Conservation (phyloP, 1,140 invertebrate species). For the Leguminivora glycinivorella region DNA sequence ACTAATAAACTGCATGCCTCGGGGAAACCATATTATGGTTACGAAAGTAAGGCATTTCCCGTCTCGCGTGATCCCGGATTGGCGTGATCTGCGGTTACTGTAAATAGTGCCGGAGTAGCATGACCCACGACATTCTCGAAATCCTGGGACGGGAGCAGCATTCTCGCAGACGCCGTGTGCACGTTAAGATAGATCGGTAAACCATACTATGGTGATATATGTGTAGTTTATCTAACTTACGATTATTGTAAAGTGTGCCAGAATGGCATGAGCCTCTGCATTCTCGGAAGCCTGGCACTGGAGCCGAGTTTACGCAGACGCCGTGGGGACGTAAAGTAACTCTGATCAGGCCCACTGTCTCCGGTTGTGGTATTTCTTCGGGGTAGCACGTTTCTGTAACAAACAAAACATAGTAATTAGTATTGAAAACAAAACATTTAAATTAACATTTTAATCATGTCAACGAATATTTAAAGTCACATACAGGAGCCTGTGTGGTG, state of each 20-base stretch:
- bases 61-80: too few relatives aligned
- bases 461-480: too few relatives aligned
- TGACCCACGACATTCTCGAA: slow-evolving; percentile 83
- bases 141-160: slow-evolving; percentile 77
- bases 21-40: too few relatives aligned
- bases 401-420: neutral
- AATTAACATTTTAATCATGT: too few relatives aligned
- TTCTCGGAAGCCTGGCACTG: slow-evolving; percentile 81
- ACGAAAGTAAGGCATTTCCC: too few relatives aligned
- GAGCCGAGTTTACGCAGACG: slow-evolving; percentile 80
- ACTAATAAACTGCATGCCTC: too few relatives aligned
- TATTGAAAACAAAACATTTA: too few relatives aligned
- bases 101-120: slow-evolving; percentile 84
- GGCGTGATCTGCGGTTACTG: too few relatives aligned
- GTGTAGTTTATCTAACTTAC: slow-evolving; percentile 62
- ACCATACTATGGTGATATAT: too few relatives aligned
- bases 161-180: slow-evolving; percentile 82
- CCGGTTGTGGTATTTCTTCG: slow-evolving; percentile 63
- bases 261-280: slow-evolving; percentile 84
- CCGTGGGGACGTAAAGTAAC: slow-evolving; percentile 74
- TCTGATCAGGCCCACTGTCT: slow-evolving; percentile 80
- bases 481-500: too few relatives aligned
- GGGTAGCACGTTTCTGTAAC: slow-evolving; percentile 40
- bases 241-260: slow-evolving; percentile 81
- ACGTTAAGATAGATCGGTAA: slow-evolving; percentile 68